Evolutionary conservation across 2,113 vertebrate genomes (phyloP), one percentile per base, ranked within the genome.

Genomic region (Prionailurus viverrinus): DNA sequence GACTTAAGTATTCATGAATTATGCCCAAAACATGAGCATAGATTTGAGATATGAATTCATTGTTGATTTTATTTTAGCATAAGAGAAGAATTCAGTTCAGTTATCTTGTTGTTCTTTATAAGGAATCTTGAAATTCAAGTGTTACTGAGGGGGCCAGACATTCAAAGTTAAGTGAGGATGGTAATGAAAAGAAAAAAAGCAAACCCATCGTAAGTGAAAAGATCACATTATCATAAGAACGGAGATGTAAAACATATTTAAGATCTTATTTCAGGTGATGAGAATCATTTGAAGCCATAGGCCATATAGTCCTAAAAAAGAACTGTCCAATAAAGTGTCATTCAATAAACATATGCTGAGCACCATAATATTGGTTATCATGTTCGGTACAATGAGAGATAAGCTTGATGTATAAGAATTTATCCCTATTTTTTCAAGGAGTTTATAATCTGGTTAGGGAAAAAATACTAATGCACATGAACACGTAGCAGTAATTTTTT

Each of bases 1-100:
- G 41, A 74, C 16, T 41, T 83, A 80, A 68, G 58, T 53, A 73
- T 55, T 83, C 61, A n/a, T 45, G 45, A 89, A 48, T 91, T 74
- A 66, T 58, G 25, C 58, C 68, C 81, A 45, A 95, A 81, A 74
- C 41, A 63, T 23, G 45, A 93, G 45, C 55, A 93, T 3, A 84
- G 55, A 91, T 82, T 90, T 85, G 29, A 95, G 23, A 73, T 89
- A 15, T 81, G 81, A 96, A 74, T n/a, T 84, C 16, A 81, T 39
- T 83, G 33, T 86, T 91, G 31, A 93, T 80, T 96, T 97, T 79
- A 76, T 90, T 71, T 95, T 85, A 87, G 55, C 3, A 12, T 39
- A 69, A 71, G 1, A 71, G 53, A 88, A 95, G 5, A 80, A n/a
- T 53, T 58, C 94, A 87, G 27, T 73, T 76, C 31, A 66, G 11